Evolutionary conservation across 2,113 vertebrate species (phyloP).

Genomic region (Sander lucioperca): DNA sequence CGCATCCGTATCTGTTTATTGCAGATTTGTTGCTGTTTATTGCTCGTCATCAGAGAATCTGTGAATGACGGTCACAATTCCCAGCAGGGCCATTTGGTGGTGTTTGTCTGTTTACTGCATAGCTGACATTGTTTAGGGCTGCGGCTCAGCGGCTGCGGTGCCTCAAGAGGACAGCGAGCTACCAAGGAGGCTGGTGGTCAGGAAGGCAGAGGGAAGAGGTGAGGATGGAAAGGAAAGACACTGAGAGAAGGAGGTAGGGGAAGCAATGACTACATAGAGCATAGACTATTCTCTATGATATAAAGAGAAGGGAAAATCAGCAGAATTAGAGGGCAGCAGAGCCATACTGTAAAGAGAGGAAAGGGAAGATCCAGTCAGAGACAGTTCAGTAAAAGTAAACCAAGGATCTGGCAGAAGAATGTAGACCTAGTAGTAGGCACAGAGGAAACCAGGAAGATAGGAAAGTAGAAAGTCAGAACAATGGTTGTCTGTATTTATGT

Average conservation of each 20-base stretch:
- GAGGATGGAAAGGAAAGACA: constrained; percentile 11
- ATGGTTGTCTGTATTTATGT: constrained; percentile 71
- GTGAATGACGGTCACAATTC: constrained; percentile 57
- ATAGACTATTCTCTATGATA: not conserved
- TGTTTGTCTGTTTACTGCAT: constrained; percentile 85
- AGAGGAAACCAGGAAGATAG: constrained; percentile 37
- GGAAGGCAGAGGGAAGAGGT: constrained; percentile 37
- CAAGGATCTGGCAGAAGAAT: constrained; percentile 23
- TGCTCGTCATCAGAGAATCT: constrained; percentile 16
- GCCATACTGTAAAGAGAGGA: not conserved
- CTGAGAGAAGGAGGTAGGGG: not conserved
- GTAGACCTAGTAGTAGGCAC: constrained; percentile 31
- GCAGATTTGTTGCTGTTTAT: constrained; percentile 39
- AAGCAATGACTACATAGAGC: not conserved
- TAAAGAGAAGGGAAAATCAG: not conserved
- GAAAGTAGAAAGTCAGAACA: constrained; percentile 73
- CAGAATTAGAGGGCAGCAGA: not conserved
- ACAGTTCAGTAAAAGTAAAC: constrained; percentile 29
- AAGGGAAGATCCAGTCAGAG: constrained; percentile 5
- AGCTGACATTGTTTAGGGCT: constrained; percentile 85
- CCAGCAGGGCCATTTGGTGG: constrained; percentile 66
- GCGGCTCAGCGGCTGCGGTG: constrained; percentile 70
- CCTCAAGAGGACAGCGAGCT: constrained; percentile 59
- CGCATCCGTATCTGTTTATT: constrained; percentile 22
- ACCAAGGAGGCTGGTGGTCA: constrained; percentile 71